Conservation (phyloP, 2,113 vertebrate species). For the Motacilla tschutschensis region DNA sequence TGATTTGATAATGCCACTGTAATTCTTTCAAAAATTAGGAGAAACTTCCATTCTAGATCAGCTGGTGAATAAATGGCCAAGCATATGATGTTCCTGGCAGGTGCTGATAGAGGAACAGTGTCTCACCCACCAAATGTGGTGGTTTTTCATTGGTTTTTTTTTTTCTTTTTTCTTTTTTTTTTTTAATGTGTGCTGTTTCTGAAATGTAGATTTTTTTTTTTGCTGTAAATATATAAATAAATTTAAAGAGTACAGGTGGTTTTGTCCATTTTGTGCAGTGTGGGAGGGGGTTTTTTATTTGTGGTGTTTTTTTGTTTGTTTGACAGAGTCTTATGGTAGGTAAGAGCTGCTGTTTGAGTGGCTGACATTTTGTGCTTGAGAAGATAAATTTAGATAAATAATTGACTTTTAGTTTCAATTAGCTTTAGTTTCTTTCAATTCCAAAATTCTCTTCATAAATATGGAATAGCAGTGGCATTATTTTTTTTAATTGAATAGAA, state of each 20-base stretch:
- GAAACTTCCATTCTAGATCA: background rate
- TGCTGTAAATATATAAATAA: background rate
- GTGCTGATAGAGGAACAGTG: background rate
- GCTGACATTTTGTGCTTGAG: background rate
- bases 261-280: background rate
- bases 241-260: background rate
- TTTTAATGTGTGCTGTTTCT: background rate
- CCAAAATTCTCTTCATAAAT: background rate
- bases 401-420: background rate
- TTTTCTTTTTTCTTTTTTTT: accelerated
- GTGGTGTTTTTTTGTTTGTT: background rate
- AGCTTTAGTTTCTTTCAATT: background rate
- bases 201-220: background rate
- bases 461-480: background rate
- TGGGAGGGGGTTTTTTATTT: background rate
- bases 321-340: background rate
- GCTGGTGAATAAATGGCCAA: background rate
- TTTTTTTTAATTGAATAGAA: background rate
- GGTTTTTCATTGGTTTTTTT: accelerated
- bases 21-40: background rate
- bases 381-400: background rate
- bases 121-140: background rate
- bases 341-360: background rate
- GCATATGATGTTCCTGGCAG: background rate
- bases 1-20: background rate